Base-by-base conservation (phyloP, 2,113 vertebrate species). In the Colistium nudipinnis region DNA sequence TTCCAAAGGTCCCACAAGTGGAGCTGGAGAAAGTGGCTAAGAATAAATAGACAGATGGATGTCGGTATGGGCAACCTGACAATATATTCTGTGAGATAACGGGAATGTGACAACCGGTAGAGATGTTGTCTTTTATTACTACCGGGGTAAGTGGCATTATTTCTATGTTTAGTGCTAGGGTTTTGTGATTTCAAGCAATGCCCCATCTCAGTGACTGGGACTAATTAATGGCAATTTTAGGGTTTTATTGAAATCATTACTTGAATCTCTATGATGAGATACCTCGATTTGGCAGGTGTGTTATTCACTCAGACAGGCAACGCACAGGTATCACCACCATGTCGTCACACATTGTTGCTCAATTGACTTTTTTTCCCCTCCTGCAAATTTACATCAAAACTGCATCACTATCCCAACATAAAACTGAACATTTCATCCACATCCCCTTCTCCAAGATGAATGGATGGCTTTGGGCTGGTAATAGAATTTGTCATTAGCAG, bases 401-500 rank as follows among this genome's bases (percentile, higher is more conserved):
- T 14, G 19, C 7, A 36, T 53, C 17, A 11, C 19, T 19, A 36
- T 11, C 30, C n/a, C 22, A 61, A 62, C 39, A 77, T 28, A 59
- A 56, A 74, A 54, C 17, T 9, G 10, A 47, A 41, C 7, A 36
- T 70, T 65, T 45, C 6, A 14, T 30, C 14, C 22, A 49, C 30
- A 28, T 51, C 10, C 16, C 4, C 2, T 4, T 19, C 6, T 25
- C 19, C 1, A 39, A 20, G 51, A 51, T 59, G 47, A 17, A 66
- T 36, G 11, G 6, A 47, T 14, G 24, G 20, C 28, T 73, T 25
- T 20, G 20, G 39, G 51, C 27, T 64, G 64, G 53, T 67, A 70
- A 83, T 9, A 49, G 56, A 73, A 33, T 41, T 62, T 49, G 67
- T 45, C 59, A 74, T 83, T 74, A 82, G 47, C 25, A 13, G 38